Conservation (phyloP, 1,140 invertebrate genomes). For the Pissodes strobi region DNA sequence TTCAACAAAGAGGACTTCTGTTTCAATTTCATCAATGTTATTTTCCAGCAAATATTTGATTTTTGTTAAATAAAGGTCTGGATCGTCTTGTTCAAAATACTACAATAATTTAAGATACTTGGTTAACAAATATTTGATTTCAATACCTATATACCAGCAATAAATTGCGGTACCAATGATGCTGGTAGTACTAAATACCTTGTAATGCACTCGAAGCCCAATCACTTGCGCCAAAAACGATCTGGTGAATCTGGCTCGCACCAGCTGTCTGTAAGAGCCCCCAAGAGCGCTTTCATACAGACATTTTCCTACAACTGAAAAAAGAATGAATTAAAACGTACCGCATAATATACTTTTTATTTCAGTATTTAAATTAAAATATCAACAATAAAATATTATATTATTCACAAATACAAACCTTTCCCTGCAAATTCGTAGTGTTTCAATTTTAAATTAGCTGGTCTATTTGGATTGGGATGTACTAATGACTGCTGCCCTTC, state of each 20-base stretch:
- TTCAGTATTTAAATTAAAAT: too few relatives aligned
- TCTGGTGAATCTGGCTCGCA: constrained; percentile 86
- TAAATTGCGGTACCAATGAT: too few relatives aligned
- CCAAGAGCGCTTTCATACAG: constrained; percentile 90
- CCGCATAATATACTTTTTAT: too few relatives aligned
- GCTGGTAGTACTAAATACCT: constrained; percentile 64
- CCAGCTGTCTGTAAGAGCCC: constrained; percentile 83
- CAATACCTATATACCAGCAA: too few relatives aligned
- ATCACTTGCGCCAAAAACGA: constrained; percentile 95
- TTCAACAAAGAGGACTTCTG: constrained; percentile 87
- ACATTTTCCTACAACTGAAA: constrained; percentile 84
- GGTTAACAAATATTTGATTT: too few relatives aligned
- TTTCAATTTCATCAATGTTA: constrained; percentile 74
- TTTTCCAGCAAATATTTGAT: constrained; percentile 92
- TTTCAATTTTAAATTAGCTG: constrained; percentile 78
- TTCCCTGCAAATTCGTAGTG: constrained; percentile 93
- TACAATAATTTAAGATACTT: too few relatives aligned
- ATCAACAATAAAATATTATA: too few relatives aligned
- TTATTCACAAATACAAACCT: constrained; percentile 30
- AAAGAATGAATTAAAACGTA: too few relatives aligned
- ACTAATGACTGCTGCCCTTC: constrained; percentile 84
- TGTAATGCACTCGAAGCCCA: constrained; percentile 89
- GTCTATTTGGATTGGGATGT: constrained; percentile 83
- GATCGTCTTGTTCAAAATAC: constrained; percentile 96
- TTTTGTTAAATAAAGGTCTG: constrained; percentile 88